Percentiles rank a stretch among this genome's conserved stretches.
Conservation (phyloP, 1,140 invertebrate species). For the roundworm (Caenorhabditis elegans) region WBcel235 BX284602.5:14293001-14293500, state of each 20-base stretch:
- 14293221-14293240: slow-evolving; percentile 69
- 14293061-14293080: slow-evolving; percentile 69
- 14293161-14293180: slow-evolving; percentile 60
- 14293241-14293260: slow-evolving; percentile 48
- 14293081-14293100: slow-evolving; percentile 68
- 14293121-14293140: slow-evolving; percentile 59
- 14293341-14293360: slow-evolving; percentile 71
- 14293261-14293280: slow-evolving; percentile 30
- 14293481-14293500: no score
- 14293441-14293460: slow-evolving; percentile 67
- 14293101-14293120: slow-evolving; percentile 69
- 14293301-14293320: slow-evolving; percentile 69
- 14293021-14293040: slow-evolving; percentile 63
- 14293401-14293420: slow-evolving; percentile 70
- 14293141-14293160: slow-evolving; percentile 65
- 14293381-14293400: slow-evolving; percentile 70
- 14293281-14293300: slow-evolving; percentile 63
- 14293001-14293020: slow-evolving; percentile 69
- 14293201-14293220: slow-evolving; percentile 69
- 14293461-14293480: no score
- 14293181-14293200: slow-evolving; percentile 61
- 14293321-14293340: slow-evolving; percentile 69
- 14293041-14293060: not conserved
- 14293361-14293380: slow-evolving; percentile 72
- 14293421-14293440: slow-evolving; percentile 69